phyloP scores from a whole-genome alignment of 2,113 vertebrate species.

The Cichladusa arquata region DNA sequence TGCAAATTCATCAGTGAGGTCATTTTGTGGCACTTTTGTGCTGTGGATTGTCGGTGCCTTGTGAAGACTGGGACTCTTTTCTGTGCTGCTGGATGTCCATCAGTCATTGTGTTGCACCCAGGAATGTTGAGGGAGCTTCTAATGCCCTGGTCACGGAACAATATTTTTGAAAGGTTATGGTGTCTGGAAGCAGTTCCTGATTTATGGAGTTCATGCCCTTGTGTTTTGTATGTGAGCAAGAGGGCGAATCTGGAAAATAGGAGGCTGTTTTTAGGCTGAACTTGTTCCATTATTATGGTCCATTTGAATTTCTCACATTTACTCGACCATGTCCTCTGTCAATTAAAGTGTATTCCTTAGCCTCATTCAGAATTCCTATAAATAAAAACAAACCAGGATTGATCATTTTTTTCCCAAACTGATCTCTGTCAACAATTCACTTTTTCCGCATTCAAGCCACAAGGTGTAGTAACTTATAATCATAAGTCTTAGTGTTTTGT shows the following conservation, averaged over 20 bases:
- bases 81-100: background rate
- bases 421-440: too few species aligned
- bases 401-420: too few species aligned
- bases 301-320: background rate
- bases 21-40: rapidly evolving
- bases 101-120: background rate
- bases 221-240: too few species aligned
- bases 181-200: too few species aligned
- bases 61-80: background rate
- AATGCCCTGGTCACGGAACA: background rate
- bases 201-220: too few species aligned
- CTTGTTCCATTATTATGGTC: rapidly evolving
- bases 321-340: rapidly evolving
- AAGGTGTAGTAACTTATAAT: too few species aligned
- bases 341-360: too few species aligned
- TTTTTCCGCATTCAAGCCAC: too few species aligned
- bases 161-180: rapidly evolving
- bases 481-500: too few species aligned
- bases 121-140: background rate
- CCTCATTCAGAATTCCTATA: too few species aligned
- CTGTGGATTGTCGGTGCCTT: background rate
- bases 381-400: too few species aligned
- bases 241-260: rapidly evolving
- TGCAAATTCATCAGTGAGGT: background rate
- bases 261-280: background rate